phyloP scores from a whole-genome alignment of 1,140 invertebrate genomes.

The Drosophila kikkawai region DNA sequence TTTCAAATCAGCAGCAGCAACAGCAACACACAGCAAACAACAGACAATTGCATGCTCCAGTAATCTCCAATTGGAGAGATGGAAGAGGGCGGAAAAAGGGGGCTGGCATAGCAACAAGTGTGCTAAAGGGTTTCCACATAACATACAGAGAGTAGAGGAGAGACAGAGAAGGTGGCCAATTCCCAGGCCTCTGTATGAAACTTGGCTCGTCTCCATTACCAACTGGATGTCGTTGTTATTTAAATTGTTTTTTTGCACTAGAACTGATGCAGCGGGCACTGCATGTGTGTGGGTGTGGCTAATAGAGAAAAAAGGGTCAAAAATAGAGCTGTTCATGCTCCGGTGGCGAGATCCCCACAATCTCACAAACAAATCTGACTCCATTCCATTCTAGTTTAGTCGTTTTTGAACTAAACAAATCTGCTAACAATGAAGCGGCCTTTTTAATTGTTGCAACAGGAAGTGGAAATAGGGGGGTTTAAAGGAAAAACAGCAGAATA shows the following conservation, averaged over 20 bases:
- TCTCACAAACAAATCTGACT: conserved; percentile 24
- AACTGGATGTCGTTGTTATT: conserved; percentile 59
- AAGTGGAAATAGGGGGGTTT: conserved; percentile 17
- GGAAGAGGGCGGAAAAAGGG: not conserved
- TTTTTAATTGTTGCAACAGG: conserved; percentile 29
- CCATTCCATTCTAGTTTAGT: conserved; percentile 17
- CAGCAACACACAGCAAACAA: conserved; percentile 38
- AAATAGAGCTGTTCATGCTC: conserved; percentile 36
- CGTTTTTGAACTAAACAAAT: conserved; percentile 17
- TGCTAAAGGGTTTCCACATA: conserved; percentile 58
- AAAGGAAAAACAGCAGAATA: conserved; percentile 13
- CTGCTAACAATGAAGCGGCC: conserved; percentile 20
- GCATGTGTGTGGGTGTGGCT: conserved; percentile 20
- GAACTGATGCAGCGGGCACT: conserved; percentile 27
- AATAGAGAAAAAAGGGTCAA: conserved; percentile 37
- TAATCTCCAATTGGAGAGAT: conserved; percentile 51
- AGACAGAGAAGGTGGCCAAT: conserved; percentile 29
- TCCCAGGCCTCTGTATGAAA: conserved; percentile 59
- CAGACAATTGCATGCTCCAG: conserved; percentile 66
- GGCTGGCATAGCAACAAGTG: conserved; percentile 57
- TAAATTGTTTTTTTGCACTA: conserved; percentile 71
- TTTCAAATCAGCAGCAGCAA: conserved; percentile 64
- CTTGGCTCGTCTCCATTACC: conserved; percentile 63
- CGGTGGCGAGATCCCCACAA: conserved; percentile 32
- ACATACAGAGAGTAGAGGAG: conserved; percentile 37